Base-by-base conservation (phyloP, 2,888 invertebrate genomes). In the Tetragonula carbonaria region DNA sequence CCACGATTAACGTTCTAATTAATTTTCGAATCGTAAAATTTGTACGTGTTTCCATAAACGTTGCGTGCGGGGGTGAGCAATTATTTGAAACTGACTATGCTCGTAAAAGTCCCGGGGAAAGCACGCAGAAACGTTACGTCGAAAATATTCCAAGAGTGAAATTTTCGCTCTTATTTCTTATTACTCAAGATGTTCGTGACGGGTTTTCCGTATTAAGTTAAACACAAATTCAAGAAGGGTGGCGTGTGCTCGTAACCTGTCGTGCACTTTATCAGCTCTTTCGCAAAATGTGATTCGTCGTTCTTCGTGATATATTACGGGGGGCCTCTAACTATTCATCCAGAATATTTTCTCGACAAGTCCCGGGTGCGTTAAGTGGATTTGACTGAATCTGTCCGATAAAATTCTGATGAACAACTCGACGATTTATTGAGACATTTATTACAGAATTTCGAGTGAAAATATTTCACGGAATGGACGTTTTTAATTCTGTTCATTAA, bases 221-320 rank as follows among this genome's bases (percentile, higher is more conserved):
- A 87, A 86, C 74, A 82, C 85, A 78, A 62, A 84, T 90, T 85
- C 90, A 87, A 83, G 88, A 88, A 87, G 74, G 86, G 75, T 90
- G 81, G 90, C 90, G 90, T 90, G 90, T 83, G 74, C 82, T 67
- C 51, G 59, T 57, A 59, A 72, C 62, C 57, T 90, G 87, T 86
- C 90, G 90, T 90, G 90, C 85, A 74, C 82, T 88, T 90, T 90
- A 90, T 90, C 90, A 81, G 78, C 78, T 81, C 55, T 81, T 84
- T 87, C 80, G 72, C 78, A 82, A 90, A 90, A 88, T 78, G 84
- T 85, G 83, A 82, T 75, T 79, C 78, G 78, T 66, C 78, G 84
- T 68, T 72, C 78, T 62, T 65, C 74, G 71, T 80, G 78, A 86
- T 85, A 82, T 80, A 85, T 85, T 76, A 74, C 74, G 74, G 70